Evolutionary conservation across 2,888 invertebrate genomes (phyloP), one percentile per base, ranked within the genome.

Genomic region (Nebria salina): DNA sequence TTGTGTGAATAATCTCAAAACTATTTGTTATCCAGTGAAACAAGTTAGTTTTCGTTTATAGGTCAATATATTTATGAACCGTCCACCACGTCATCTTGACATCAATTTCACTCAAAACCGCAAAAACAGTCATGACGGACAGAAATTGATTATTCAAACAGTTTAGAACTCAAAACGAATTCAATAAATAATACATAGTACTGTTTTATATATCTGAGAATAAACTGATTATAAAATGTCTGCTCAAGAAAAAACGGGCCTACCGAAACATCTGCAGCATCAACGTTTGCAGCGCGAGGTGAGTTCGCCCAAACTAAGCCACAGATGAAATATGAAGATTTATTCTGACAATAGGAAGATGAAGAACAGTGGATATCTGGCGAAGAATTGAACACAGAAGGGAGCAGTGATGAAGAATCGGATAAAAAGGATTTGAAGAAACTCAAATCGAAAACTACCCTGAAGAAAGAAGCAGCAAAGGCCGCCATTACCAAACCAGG

Each of bases 341-440:
- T 72, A 15, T 80, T 83, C 81, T 82, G 41, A 82, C 77, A 83
- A 1, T 83, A 89, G 89, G 89, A 89, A 77, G 89, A 89, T 70
- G 89, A 90, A 75, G 89, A 89, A 64, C 85, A 87, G 66, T 90
- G 90, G 90, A 90, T 90, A 77, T 90, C 89, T 2, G 89, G 89
- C n/a, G 89, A 90, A 84, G 90, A 90, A 83, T 84, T 90, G n/a
- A 88, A 87, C 82, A 89, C 89, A 11, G 90, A 90, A 82, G 90
- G 89, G 42, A 90, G 87, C 76, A 88, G 88, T 81, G 88, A 89
- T 82, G 89, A 89, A 81, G 89, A 90, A 77, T 72, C 41, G 43
- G 13, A 54, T 1, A 8, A 54, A 54, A 54, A 54, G 13, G 54
- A 54, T 54, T 54, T 8, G 54, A 54, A 54, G 13, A 54, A 54